Evolutionary conservation across 1,140 invertebrate species (phyloP).

Genomic region (Amyelois transitella): DNA sequence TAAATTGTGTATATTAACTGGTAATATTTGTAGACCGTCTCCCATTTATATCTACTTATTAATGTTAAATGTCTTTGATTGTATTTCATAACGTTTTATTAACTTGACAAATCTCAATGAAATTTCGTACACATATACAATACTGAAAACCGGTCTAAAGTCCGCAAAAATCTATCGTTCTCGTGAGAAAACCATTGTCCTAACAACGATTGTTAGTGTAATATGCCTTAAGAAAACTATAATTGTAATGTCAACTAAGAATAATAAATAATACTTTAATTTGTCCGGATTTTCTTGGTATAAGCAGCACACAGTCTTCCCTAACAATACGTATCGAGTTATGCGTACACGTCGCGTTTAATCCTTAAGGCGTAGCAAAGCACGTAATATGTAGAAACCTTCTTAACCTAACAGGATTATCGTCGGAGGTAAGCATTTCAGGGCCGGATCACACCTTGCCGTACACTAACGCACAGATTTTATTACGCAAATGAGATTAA

Average conservation of each 20-base stretch:
- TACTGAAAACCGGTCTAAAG: too few relatives aligned
- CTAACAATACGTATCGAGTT: conserved; percentile 38
- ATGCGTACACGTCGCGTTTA: conserved; percentile 67
- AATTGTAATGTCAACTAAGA: neutral
- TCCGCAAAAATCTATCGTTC: too few relatives aligned
- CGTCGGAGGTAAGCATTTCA: conserved; percentile 75
- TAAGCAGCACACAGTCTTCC: conserved; percentile 17
- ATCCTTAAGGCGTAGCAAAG: conserved; percentile 79
- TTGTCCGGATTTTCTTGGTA: neutral
- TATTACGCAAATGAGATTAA: conserved; percentile 74
- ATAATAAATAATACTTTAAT: conserved; percentile 3
- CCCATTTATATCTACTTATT: neutral
- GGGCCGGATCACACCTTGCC: conserved; percentile 68
- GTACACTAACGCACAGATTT: conserved; percentile 70
- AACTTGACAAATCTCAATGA: too few relatives aligned
- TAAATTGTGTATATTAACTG: neutral
- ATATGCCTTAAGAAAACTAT: neutral
- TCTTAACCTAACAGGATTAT: conserved; percentile 82
- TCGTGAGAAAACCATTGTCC: too few relatives aligned
- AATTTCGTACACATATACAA: too few relatives aligned
- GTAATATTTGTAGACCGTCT: neutral
- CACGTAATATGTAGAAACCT: conserved; percentile 80
- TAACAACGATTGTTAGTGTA: too few relatives aligned
- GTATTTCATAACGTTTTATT: too few relatives aligned
- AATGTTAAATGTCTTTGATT: too few relatives aligned